Percentiles rank a stretch among this genome's conserved stretches.
phyloP scores from a whole-genome alignment of 2,113 vertebrate genomes.

The Benitochromis conjunctus region DNA sequence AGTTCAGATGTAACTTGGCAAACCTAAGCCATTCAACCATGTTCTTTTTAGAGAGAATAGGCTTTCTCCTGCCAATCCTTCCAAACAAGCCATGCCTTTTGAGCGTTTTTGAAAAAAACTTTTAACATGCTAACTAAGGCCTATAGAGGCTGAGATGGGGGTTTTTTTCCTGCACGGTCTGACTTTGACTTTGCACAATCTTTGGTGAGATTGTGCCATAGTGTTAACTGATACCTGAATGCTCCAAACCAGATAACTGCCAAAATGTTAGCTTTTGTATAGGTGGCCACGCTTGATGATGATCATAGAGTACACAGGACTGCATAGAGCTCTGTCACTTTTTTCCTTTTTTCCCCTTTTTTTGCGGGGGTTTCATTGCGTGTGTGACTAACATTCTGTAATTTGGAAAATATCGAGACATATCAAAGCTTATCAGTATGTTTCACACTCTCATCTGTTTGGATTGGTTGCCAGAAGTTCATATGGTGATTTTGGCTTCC shows the following conservation, averaged over 20 bases:
- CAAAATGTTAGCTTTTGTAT: not conserved
- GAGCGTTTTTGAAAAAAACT: not conserved
- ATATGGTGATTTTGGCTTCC: not conserved
- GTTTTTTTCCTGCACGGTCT: not conserved
- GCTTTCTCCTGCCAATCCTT: not conserved
- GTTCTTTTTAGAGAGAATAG: not conserved
- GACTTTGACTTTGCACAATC: not conserved
- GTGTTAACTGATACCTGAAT: not conserved
- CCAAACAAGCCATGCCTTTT: not conserved
- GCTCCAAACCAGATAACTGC: not conserved
- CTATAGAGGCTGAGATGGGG: not conserved
- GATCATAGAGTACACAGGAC: not conserved
- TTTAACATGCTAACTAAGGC: not conserved
- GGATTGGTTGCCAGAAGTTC: not conserved
- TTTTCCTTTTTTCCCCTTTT: not conserved
- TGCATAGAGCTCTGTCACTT: not conserved
- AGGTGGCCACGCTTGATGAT: not conserved
- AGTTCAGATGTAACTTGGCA: not conserved
- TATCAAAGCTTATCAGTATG: not conserved
- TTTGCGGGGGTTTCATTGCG: not conserved
- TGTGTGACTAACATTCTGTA: not conserved
- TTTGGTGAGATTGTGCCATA: not conserved
- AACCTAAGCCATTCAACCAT: not conserved
- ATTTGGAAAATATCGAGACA: not conserved
- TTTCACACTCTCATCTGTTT: not conserved